Conservation (phyloP, 2,113 vertebrate species). For the Dolichallabes microphthalmus region DNA sequence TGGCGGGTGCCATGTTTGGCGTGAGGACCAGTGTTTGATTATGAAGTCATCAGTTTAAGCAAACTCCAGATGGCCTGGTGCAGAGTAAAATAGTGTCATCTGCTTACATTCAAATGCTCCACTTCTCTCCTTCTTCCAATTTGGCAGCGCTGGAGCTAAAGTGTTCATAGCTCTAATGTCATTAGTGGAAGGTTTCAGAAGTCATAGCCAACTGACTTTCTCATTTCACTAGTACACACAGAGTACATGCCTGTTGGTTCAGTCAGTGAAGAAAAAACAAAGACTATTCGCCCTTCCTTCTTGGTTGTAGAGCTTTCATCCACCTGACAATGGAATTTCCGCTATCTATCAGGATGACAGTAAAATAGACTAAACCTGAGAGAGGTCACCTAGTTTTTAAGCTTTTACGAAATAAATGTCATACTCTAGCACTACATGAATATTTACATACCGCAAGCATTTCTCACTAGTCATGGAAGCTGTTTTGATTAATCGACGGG, state of each 20-base stretch:
- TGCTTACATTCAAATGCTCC: slow-evolving; percentile 76
- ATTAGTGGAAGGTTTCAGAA: slow-evolving; percentile 79
- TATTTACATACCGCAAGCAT: slow-evolving; percentile 22
- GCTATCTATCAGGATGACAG: slow-evolving; percentile 23
- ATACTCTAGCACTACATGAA: not conserved
- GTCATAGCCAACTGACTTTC: slow-evolving; percentile 75
- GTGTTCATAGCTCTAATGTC: slow-evolving; percentile 72
- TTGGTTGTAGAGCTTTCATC: slow-evolving; percentile 14
- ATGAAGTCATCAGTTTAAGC: slow-evolving; percentile 80
- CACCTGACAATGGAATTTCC: slow-evolving; percentile 17
- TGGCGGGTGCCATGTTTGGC: slow-evolving; percentile 68
- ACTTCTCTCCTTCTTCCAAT: slow-evolving; percentile 59
- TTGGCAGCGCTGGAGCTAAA: slow-evolving; percentile 67
- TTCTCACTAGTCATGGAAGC: slow-evolving; percentile 26
- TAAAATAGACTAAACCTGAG: not conserved
- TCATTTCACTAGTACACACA: slow-evolving; percentile 61
- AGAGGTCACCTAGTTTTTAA: slow-evolving; percentile 4
- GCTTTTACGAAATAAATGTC: slow-evolving; percentile 13
- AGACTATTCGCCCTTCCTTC: slow-evolving; percentile 41
- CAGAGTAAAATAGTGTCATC: slow-evolving; percentile 79
- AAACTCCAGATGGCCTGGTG: slow-evolving; percentile 75
- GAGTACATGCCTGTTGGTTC: slow-evolving; percentile 49
- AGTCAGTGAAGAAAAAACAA: slow-evolving; percentile 31
- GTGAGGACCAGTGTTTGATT: slow-evolving; percentile 70
- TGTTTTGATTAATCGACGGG: slow-evolving; percentile 31